These are phyloP conservation scores for Agrilus cyanescens DNA, from an alignment of 2,888 invertebrate species.

Conservation along the genomic window DNA sequence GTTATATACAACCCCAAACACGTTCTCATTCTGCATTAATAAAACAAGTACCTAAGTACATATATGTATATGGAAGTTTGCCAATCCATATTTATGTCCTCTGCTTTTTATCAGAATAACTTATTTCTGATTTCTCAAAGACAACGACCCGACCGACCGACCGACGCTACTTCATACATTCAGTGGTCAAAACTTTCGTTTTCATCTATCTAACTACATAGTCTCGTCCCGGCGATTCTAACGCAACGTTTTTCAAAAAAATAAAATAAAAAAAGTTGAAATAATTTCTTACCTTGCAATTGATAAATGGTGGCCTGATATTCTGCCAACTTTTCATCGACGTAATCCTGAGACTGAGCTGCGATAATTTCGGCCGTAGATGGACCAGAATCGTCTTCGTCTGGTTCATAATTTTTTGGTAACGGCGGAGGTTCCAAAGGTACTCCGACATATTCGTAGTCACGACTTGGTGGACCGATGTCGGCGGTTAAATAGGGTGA, in stretches of 20 bases:
- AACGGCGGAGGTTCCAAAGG: slow-evolving; percentile 52
- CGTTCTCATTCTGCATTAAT: too few species aligned
- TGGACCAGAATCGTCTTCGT: slow-evolving; percentile 67
- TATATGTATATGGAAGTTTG: too few species aligned
- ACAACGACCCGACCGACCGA: too few species aligned
- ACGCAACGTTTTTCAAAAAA: background rate
- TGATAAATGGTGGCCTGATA: slow-evolving; percentile 86
- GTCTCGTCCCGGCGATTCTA: too few species aligned
- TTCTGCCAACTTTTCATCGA: slow-evolving; percentile 87
- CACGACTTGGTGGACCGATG: slow-evolving; percentile 40
- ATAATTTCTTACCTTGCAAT: slow-evolving; percentile 60
- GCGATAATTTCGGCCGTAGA: slow-evolving; percentile 88
- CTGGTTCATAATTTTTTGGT: slow-evolving; percentile 38
- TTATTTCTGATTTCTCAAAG: too few species aligned
- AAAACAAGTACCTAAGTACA: too few species aligned
- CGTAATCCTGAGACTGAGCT: slow-evolving; percentile 86
- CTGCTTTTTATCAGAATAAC: too few species aligned
- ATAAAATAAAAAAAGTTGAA: background rate
- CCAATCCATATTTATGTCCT: too few species aligned
- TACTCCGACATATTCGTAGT: slow-evolving; percentile 62
- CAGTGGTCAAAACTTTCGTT: too few species aligned
- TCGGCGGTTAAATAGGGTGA: slow-evolving; percentile 26
- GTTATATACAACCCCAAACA: too few species aligned
- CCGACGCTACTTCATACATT: too few species aligned
- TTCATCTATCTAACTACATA: too few species aligned